Evolutionary conservation across 2,797 vertebrate species (phyloP), one percentile per base, ranked within the genome.

Genomic region (Chelon labrosus): DNA sequence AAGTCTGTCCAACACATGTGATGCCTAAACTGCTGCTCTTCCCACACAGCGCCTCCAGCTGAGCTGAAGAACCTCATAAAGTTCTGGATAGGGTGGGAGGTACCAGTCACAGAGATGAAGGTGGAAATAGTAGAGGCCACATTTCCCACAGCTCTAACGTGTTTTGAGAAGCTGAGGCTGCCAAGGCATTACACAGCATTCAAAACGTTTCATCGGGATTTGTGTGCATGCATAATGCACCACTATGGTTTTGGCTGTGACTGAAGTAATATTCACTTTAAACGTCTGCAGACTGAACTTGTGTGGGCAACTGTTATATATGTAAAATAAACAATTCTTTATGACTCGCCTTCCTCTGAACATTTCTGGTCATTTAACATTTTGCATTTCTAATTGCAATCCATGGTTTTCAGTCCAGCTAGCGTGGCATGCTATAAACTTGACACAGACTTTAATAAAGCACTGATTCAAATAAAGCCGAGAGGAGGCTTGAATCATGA

Each of bases 51-150:
- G 0, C 66, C 83, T 42, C 54, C 81, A 2, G 76, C 70, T 42
- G 79, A 86, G 55, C 70, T 88, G 7, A 88, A 85, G 74, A 77
- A 65, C 41, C 85, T 88, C 52, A 12, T 83, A 27, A 86, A 82
- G 73, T 88, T 87, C 64, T 88, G 82, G 79, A 80, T 54, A 2
- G 86, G 83, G n/a, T 86, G 87, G 85, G 86, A 89, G 76, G 44
- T 85, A 46, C 83, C 89, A 1, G 64, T 79, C 53, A 42, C 51
- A 55, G 70, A 79, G 76, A 87, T 88, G 85, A 84, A 41, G 50
- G 79, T 89, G 38, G 85, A 88, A 64, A 73, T 85, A 37, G 77
- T 85, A 0, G 65, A 80, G 11, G 79, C 75, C 12, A 8, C 17
- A 0, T 55, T 87, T 38, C 85, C 87, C 2, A 82, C 79, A 20